Base-by-base conservation (phyloP, 2,797 vertebrate genomes). In the Buphagus erythrorhynchus region DNA sequence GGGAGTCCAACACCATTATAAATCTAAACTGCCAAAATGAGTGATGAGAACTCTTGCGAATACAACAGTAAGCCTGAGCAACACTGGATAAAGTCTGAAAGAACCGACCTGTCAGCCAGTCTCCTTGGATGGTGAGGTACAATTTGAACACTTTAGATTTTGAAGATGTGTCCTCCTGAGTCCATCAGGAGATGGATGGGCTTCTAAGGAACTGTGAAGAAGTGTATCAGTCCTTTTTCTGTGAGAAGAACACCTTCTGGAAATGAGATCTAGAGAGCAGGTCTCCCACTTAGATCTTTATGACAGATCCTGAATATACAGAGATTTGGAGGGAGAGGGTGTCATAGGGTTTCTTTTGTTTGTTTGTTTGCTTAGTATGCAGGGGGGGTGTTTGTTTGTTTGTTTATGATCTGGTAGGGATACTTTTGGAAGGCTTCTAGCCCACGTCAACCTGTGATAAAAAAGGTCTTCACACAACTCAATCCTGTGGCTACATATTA, bases 401-500 rank as follows among this genome's bases (percentile, higher is more conserved):
- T 38, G 3, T 45, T 82, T 65, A 46, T 58, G 29, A 29, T 48
- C 33, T 16, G 26, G 48, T 45, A 54, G 8, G 5, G 9, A 67
- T 66, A 48, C 31, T 40, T 73, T 45, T 35, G 38, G 38, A 54
- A 86, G 28, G 33, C 25, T 26, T 82, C 28, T 73, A 54, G 40
- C 17, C 63, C 14, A 57, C 46, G 58, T 91, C 61, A 91, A 28
- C 48, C 36, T 33, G 5, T 96, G 89, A 95, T 94, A 83, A 96
- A 84, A 79, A 74, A 91, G 78, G 31, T 93, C 61, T 94, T 92
- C 55, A 38, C 19, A 18, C 63, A 76, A n/a, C 49, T 94, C 42
- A 46, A 15, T 48, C 59, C 91, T 86, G 55, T 74, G 78, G 68
- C 87, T 97, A 19, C 35, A 11, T 92, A 74, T 35, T 96, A 95